Conservation (phyloP, 2,113 vertebrate genomes). For the Albula glossodonta region DNA sequence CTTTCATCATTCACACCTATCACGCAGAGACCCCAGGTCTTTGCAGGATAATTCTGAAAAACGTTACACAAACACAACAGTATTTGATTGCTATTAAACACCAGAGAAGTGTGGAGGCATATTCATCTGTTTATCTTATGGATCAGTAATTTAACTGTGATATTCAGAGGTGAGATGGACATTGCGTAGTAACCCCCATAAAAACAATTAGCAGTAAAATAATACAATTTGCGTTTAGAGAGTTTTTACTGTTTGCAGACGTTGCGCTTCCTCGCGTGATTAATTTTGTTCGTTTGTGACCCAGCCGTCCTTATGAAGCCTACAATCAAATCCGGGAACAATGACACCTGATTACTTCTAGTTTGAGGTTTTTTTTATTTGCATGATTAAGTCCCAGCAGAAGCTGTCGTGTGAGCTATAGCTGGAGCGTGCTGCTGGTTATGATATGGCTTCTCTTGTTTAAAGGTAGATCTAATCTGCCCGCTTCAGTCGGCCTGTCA, state of each 20-base stretch:
- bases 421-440: neutral
- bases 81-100: neutral
- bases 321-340: neutral
- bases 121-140: too few relatives aligned
- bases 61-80: neutral
- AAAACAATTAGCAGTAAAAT: too few relatives aligned
- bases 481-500: neutral
- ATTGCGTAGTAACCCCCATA: too few relatives aligned
- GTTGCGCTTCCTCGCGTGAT: neutral
- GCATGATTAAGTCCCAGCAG: neutral
- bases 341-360: neutral
- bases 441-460: neutral
- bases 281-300: neutral
- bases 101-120: neutral
- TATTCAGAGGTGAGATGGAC: too few relatives aligned
- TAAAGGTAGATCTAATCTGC: neutral
- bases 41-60: too few relatives aligned
- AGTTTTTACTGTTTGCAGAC: neutral
- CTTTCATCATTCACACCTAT: too few relatives aligned
- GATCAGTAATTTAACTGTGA: too few relatives aligned
- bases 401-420: neutral
- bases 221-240: neutral
- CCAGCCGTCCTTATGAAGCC: neutral
- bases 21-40: too few relatives aligned
- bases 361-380: neutral